phyloP scores from a whole-genome alignment of 2,113 vertebrate species.

The Ahaetulla prasina region DNA sequence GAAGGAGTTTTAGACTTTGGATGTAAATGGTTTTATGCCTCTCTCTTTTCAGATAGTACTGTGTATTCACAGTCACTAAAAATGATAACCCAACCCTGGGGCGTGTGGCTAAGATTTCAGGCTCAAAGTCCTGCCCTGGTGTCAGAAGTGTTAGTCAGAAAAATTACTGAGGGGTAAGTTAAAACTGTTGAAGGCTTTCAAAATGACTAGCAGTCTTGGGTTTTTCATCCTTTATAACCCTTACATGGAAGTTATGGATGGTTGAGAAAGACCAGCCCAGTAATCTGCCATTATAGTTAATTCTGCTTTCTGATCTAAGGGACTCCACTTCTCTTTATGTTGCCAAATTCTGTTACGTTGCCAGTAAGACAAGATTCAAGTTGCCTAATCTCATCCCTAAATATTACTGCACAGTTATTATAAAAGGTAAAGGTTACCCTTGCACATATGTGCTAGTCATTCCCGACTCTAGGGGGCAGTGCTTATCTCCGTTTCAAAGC shows the following conservation, averaged over 20 bases:
- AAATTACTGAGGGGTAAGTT: background rate
- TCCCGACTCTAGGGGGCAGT: too few species aligned
- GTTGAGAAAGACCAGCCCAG: background rate
- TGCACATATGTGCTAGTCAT: too few species aligned
- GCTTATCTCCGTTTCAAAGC: too few species aligned
- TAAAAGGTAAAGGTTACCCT: too few species aligned
- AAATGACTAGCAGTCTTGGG: background rate
- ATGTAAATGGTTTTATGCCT: background rate
- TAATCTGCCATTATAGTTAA: background rate
- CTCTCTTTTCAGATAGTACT: background rate
- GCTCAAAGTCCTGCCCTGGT: background rate
- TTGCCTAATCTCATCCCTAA: background rate
- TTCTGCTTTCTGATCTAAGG: background rate
- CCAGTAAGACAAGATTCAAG: background rate
- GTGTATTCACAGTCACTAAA: background rate
- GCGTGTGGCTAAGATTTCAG: background rate
- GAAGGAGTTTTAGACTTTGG: background rate
- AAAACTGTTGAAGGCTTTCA: background rate
- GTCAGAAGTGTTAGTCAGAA: background rate
- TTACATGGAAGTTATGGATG: background rate
- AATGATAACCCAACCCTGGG: background rate
- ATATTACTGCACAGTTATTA: background rate
- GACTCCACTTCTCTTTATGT: background rate
- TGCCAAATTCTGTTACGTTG: background rate
- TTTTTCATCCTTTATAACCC: background rate